Percentiles rank a stretch among this genome's conserved stretches.
These are phyloP conservation scores for Penaeus vannamei DNA, from an alignment of 1,140 invertebrate genomes.

Conservation along the genomic window DNA sequence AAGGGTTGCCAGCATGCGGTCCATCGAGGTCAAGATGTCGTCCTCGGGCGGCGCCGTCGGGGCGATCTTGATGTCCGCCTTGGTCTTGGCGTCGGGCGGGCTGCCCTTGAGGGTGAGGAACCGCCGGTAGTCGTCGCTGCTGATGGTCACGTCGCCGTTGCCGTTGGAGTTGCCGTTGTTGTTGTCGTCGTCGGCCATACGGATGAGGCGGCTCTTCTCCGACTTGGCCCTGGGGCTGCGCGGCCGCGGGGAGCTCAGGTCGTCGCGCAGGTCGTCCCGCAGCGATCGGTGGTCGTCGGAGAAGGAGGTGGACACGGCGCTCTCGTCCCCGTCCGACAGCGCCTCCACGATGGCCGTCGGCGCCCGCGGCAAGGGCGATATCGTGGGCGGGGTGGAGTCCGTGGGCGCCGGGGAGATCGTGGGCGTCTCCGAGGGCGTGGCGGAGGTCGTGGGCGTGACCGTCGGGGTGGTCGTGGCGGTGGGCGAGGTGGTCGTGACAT, in stretches of 20 bases:
- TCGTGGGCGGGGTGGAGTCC: conserved; percentile 42
- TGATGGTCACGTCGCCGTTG: conserved; percentile 46
- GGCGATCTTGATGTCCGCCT: conserved; percentile 1
- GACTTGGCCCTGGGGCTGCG: conserved; percentile 41
- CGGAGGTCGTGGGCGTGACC: conserved; percentile 61
- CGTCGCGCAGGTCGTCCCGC: conserved; percentile 45
- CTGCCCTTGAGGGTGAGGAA: conserved; percentile 52
- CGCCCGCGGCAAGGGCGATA: conserved; percentile 47
- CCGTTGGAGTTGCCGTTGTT: conserved; percentile 51
- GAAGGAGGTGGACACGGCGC: conserved; percentile 59
- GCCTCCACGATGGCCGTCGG: conserved; percentile 57
- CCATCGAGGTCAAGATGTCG: conserved; percentile 62
- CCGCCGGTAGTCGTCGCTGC: conserved; percentile 33
- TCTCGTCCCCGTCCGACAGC: conserved; percentile 59
- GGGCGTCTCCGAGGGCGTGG: conserved; percentile 59
- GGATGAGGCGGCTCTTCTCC: conserved; percentile 48
- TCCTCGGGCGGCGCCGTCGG: conserved; percentile 54
- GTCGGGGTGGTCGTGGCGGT: conserved; percentile 25
- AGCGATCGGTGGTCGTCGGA: conserved; percentile 57
- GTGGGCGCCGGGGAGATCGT: conserved; percentile 60
- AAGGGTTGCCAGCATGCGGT: conserved; percentile 66
- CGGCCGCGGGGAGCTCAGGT: conserved; percentile 47
- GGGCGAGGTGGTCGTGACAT: conserved; percentile 22
- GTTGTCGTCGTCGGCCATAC: conserved; percentile 55
- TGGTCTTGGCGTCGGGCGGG: conserved; percentile 28